Base-by-base conservation (phyloP, 2,113 vertebrate genomes). In the Dascyllus trimaculatus region DNA sequence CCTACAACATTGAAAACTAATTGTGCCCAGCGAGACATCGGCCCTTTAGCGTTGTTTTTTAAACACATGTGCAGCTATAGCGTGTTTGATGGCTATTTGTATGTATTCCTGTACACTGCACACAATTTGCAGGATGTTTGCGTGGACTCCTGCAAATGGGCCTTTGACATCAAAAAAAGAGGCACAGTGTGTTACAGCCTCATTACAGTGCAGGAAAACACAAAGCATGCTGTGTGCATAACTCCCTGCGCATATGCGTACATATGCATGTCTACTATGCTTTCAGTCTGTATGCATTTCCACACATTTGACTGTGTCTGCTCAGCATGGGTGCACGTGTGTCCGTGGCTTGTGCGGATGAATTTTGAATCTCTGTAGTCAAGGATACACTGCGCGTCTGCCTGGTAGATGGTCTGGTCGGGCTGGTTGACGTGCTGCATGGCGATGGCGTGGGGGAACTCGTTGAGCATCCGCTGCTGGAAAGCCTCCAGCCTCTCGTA, bases 381-480 rank as follows among this genome's bases (percentile, higher is more conserved):
- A 71, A 91, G 97, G 98, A 99, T 99, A 99, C 98, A 99, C 86
- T 99, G 98, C 4, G 98, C 97, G 65, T 99, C 98, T 0, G 97
- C 97, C 93, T 99, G 98, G 95, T 99, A 98, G 91, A 99, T 99
- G 91, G 97, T 99, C 92, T 99, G 97, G 75, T 99, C 98, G 0
- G 98, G 98, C 92, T 97, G 97, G 95, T 99, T 99, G 90, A 96
- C 98, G 60, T 99, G 97, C 91, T 99, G 98, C 97, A 99, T 99
- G 94, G 98, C 97, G 88, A 99, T 98, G 91, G 98, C 98, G 32
- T 99, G 97, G 59, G 98, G 98, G 88, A 99, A 99, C 95, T 99
- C 98, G 46, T 96, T 97, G 86, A 99, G 93, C 98, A 99, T 99
- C 85, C 98, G 93, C 95, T 99, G 98, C 85, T 99, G 98, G 93